Evolutionary conservation across 2,888 invertebrate genomes (phyloP).

Genomic region (Amphimallon solstitiale): DNA sequence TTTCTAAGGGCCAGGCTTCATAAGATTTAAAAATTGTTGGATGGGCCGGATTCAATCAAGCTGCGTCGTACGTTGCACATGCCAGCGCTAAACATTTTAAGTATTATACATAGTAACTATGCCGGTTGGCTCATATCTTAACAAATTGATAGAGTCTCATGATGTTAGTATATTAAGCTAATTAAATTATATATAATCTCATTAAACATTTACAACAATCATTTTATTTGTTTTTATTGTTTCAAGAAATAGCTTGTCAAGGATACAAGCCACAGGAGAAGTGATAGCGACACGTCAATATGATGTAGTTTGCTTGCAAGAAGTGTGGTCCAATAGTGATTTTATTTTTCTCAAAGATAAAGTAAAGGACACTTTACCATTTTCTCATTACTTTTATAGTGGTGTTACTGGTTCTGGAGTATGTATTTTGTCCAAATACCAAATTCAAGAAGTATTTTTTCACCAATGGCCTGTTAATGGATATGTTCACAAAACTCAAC

Average conservation of each 20-base stretch:
- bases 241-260: constrained; percentile 74
- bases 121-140: too few relatives aligned
- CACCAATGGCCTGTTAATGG: constrained; percentile 98
- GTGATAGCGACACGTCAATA: constrained; percentile 75
- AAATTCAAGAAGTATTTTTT: constrained; percentile 87
- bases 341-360: constrained; percentile 78
- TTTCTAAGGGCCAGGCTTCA: too few relatives aligned
- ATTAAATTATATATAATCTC: too few relatives aligned
- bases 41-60: too few relatives aligned
- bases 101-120: too few relatives aligned
- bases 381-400: constrained; percentile 93
- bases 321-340: constrained; percentile 91
- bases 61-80: too few relatives aligned
- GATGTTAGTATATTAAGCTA: too few relatives aligned
- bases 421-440: constrained; percentile 85
- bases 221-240: too few relatives aligned
- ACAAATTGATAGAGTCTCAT: too few relatives aligned
- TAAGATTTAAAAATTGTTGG: too few relatives aligned
- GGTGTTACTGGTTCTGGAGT: constrained; percentile 93
- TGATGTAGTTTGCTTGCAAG: constrained; percentile 93
- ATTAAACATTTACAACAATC: too few relatives aligned
- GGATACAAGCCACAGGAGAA: constrained; percentile 82
- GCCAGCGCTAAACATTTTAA: too few relatives aligned
- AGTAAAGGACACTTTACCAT: constrained; percentile 73
- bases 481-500: constrained; percentile 93